phyloP scores from a whole-genome alignment of 64 coral and sea anemone species.

The Montipora foliosa region DNA sequence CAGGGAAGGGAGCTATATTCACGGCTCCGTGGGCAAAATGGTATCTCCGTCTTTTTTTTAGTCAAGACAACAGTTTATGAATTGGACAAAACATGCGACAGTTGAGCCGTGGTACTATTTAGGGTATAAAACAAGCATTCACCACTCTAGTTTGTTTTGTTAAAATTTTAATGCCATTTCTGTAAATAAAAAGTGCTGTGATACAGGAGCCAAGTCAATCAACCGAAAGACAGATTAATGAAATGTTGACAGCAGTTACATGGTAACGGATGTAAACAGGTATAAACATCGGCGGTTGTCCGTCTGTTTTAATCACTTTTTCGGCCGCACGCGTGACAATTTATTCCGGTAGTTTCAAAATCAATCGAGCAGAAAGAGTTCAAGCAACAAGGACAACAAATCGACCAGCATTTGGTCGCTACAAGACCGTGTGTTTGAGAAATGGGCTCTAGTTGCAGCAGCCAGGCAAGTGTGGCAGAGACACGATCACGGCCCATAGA shows the following conservation, averaged over 20 bases:
- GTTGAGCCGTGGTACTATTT: not conserved
- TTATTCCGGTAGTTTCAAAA: not conserved
- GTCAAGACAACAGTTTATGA: not conserved
- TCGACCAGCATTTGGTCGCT: not conserved
- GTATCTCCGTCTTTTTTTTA: not conserved
- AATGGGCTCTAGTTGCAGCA: conserved; percentile 65
- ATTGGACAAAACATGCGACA: too few relatives aligned
- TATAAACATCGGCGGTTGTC: conserved; percentile 56
- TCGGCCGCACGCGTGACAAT: conserved; percentile 34
- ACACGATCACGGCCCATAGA: not conserved
- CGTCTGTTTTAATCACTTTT: not conserved
- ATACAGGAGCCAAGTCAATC: conserved; percentile 1
- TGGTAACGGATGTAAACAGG: conserved; percentile 77
- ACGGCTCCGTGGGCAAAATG: too few relatives aligned
- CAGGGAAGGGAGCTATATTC: too few relatives aligned
- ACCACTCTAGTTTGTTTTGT: conserved; percentile 3
- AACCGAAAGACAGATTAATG: conserved; percentile 1
- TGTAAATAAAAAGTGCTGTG: conserved; percentile 20
- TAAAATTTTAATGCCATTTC: conserved; percentile 37
- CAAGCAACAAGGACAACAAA: not conserved
- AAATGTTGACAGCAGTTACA: conserved; percentile 51
- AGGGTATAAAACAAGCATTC: not conserved
- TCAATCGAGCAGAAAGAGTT: conserved; percentile 14
- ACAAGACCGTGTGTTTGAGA: not conserved
- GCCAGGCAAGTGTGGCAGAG: conserved; percentile 10